Evolutionary conservation across 2,797 vertebrate genomes (phyloP), one percentile per base, ranked within the genome.

Genomic region (Arrhamphus sclerolepis): DNA sequence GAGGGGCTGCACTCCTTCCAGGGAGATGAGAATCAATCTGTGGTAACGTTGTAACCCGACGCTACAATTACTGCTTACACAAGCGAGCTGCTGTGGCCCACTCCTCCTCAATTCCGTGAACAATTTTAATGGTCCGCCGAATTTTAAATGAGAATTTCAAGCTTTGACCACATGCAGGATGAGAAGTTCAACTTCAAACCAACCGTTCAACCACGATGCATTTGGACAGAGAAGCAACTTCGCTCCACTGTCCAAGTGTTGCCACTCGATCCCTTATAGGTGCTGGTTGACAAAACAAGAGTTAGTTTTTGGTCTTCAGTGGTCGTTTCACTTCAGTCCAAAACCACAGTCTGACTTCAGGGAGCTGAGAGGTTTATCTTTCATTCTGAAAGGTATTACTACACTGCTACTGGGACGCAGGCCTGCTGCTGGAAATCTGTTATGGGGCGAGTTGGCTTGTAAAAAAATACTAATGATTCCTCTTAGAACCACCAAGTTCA

Each of bases 51-150:
- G 80, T 41, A 81, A 82, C 58, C 56, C 55, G 24, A 81, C 13
- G 8, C 66, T 17, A 66, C 43, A 39, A 78, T 88, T 82, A 84
- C 66, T 51, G 46, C 72, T 70, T 66, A 81, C 72, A 63, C 70
- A 57, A 70, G 60, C 50, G 70, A 75, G 18, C 24, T 6, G 21
- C 41, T 8, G 43, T 74, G 62, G 69, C 71, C 43, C 61, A 70
- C 66, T 46, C 58, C 19, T 46, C 34, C 43, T 55, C 56, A 8
- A 40, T 58, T 63, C 70, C 66, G 47, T 1, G 40, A 78, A 77
- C 50, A 60, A 51, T 62, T 66, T 62, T 61, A 65, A 62, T 10
- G 57, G 72, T 55, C 31, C 1, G 13, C 24, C 46, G 50, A 48
- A 54, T 53, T 75, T 56, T 78, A 50, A 52, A 62, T 38, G 62